Evolutionary conservation across 2,113 vertebrate species (phyloP), one percentile per base, ranked within the genome.

Genomic region (Emydura subglobosa): DNA sequence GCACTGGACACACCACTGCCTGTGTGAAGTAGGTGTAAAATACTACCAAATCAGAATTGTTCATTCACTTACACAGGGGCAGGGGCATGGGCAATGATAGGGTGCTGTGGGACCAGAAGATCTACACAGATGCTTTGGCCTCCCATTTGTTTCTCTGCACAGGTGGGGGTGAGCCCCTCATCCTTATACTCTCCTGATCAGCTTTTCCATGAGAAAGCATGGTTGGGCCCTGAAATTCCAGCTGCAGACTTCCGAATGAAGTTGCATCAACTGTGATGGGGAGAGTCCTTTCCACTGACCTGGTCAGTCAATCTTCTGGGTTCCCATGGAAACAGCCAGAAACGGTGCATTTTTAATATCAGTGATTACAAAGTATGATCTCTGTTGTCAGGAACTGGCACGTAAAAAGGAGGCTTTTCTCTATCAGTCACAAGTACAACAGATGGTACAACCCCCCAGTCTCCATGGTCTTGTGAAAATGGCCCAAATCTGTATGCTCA

Each of bases 301-400:
- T 51, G 1, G 7, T 5, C 51, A 17, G 6, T 91, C 84, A 22
- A 25, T 87, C 55, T 59, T 61, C 78, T 94, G 54, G 12, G 79
- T 95, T 91, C 39, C 87, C 90, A 68, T 80, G 82, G 92, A 92
- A 82, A 89, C 47, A 81, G 53, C 39, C 7, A 90, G 44, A 87
- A 89, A 89, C 17, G 51, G 14, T 72, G 88, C 90, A 12, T 76
- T 88, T 85, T 14, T 61, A 85, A 85, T 51, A 80, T 92, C 82
- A 92, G 29, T 4, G 0, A 44, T 44, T 27, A 34, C 50, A 84
- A 93, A 68, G 29, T 39, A 51, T 49, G 61, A 65, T 19, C 92
- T 87, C 44, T 27, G n/a, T 59, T 86, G 51, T n/a, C 59, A 89
- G 51, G 31, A 93, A 80, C 19, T 7, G 74, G 39, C 80, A 85